These are phyloP conservation scores for Epizoanthus illoricatus DNA, from an alignment of 92 coral and sea anemone genomes.

Conservation along the genomic window DNA sequence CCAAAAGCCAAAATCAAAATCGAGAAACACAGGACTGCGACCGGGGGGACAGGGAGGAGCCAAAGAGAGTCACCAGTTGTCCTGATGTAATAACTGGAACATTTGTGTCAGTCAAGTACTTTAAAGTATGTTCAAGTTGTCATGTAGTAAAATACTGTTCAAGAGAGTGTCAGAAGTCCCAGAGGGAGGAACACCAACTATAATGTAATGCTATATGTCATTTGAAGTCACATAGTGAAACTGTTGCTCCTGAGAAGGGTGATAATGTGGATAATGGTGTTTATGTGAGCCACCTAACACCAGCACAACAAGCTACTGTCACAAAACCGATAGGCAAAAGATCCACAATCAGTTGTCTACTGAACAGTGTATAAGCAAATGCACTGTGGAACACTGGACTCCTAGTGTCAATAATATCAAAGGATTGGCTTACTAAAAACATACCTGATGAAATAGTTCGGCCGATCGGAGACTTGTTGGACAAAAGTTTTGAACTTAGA, in stretches of 20 bases:
- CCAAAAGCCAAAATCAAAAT: slow-evolving; percentile 16
- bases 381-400: slow-evolving; percentile 67
- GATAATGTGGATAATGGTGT: slow-evolving; percentile 36
- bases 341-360: slow-evolving; percentile 11
- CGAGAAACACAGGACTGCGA: slow-evolving; percentile 50
- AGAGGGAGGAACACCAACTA: slow-evolving; percentile 42
- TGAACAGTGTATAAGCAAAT: slow-evolving; percentile 41
- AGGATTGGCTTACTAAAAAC: slow-evolving; percentile 44
- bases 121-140: slow-evolving; percentile 42
- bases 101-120: slow-evolving; percentile 25
- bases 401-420: slow-evolving; percentile 63
- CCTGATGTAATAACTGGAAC: slow-evolving; percentile 31
- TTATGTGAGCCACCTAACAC: slow-evolving; percentile 69
- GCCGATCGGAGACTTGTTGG: slow-evolving; percentile 37
- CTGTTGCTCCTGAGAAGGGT: slow-evolving; percentile 17
- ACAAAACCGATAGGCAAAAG: slow-evolving; percentile 45
- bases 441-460: neutral
- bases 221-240: slow-evolving; percentile 16
- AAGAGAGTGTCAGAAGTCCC: slow-evolving; percentile 39
- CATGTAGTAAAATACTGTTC: neutral
- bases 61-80: slow-evolving; percentile 18
- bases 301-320: slow-evolving; percentile 58
- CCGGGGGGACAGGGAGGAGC: slow-evolving; percentile 57
- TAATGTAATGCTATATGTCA: slow-evolving; percentile 27
- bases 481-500: slow-evolving; percentile 37